Evolutionary conservation across 2,888 invertebrate species (phyloP).

Genomic region (Caenorhabditis sp.): DNA sequence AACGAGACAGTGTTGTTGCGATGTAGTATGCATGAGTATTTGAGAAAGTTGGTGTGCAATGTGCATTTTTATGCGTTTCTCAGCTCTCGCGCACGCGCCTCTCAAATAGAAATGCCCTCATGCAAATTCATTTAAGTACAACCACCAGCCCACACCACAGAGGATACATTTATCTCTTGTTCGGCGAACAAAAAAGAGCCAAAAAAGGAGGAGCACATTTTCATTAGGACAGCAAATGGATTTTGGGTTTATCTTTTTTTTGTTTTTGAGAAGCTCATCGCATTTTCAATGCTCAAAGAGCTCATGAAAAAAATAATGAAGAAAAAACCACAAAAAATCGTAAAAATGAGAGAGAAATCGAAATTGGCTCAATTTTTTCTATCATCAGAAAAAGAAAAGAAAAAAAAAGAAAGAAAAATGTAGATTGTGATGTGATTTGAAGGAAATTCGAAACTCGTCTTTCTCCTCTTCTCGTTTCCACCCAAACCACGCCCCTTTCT

Average conservation of each 20-base stretch:
- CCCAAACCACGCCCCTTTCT: background rate
- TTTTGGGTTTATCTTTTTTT: background rate
- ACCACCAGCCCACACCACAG: background rate
- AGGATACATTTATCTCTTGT: slow-evolving; percentile 1
- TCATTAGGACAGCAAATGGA: background rate
- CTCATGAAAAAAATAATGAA: background rate
- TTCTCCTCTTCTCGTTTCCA: background rate
- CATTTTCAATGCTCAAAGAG: no score
- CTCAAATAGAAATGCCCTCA: background rate
- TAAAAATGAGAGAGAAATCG: background rate
- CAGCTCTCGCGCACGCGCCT: background rate
- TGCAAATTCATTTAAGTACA: slow-evolving; percentile 1
- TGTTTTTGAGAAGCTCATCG: no score
- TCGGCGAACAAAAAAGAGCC: background rate
- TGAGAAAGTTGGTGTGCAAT: background rate
- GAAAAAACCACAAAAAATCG: background rate
- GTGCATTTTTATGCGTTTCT: background rate
- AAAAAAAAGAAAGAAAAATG: background rate
- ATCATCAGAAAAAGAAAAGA: background rate
- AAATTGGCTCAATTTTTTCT: background rate
- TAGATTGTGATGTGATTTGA: slow-evolving; percentile 12
- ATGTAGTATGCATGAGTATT: background rate
- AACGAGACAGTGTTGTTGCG: background rate
- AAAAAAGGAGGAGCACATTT: background rate
- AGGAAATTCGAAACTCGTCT: slow-evolving; percentile 8